Conservation (phyloP, 2,888 invertebrate genomes). For the Oscheius sp. region DNA sequence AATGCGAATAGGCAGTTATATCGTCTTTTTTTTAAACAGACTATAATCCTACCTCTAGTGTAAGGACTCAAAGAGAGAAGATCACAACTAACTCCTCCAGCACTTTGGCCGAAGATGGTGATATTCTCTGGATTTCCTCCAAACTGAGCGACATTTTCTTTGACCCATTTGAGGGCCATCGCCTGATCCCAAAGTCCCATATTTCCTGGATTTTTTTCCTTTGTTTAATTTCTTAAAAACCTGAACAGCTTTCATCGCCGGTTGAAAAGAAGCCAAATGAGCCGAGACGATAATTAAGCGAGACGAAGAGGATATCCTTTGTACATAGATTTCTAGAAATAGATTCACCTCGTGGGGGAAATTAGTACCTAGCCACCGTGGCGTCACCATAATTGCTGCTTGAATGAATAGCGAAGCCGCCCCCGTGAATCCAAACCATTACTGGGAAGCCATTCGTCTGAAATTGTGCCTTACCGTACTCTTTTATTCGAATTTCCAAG, state of each 20-base stretch:
- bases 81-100: constrained; percentile 60
- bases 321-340: constrained; percentile 56
- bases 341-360: background rate
- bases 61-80: constrained; percentile 53
- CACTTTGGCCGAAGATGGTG: constrained; percentile 67
- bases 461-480: too few species aligned
- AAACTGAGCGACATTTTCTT: constrained; percentile 60
- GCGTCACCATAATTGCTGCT: constrained; percentile 46
- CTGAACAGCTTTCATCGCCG: constrained; percentile 40
- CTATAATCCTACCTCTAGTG: constrained; percentile 46
- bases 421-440: constrained; percentile 60
- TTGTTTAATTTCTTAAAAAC: constrained; percentile 2
- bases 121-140: constrained; percentile 66
- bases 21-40: background rate
- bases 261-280: constrained; percentile 60
- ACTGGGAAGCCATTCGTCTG: constrained; percentile 52
- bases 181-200: constrained; percentile 67
- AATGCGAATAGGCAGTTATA: background rate
- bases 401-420: constrained; percentile 53
- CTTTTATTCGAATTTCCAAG: too few species aligned
- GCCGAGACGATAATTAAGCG: constrained; percentile 63
- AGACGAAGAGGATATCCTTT: constrained; percentile 60
- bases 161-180: constrained; percentile 64
- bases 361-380: constrained; percentile 35
- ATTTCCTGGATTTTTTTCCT: constrained; percentile 45